These are phyloP conservation scores for Fopius arisanus DNA, from an alignment of 1,140 invertebrate genomes.

Conservation along the genomic window DNA sequence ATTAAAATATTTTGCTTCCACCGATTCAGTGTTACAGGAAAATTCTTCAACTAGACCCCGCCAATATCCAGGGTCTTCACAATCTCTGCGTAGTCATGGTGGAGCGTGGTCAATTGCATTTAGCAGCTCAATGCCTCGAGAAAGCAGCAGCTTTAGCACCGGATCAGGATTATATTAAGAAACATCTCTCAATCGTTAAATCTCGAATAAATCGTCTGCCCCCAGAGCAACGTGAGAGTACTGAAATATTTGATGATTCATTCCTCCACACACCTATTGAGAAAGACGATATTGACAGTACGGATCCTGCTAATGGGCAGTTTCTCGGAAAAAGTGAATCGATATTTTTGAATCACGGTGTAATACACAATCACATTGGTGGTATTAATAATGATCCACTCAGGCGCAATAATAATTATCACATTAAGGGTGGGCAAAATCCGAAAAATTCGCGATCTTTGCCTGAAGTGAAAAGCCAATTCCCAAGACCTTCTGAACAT, in stretches of 20 bases:
- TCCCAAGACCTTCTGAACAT: not conserved
- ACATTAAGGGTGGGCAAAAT: not conserved
- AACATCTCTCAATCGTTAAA: conserved; percentile 78
- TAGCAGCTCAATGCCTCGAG: conserved; percentile 85
- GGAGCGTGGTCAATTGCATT: conserved; percentile 83
- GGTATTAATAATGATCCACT: conserved; percentile 9
- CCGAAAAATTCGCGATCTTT: not conserved
- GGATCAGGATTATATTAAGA: conserved; percentile 84
- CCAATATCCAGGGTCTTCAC: conserved; percentile 93
- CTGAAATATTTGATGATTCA: conserved; percentile 54
- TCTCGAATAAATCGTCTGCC: conserved; percentile 68
- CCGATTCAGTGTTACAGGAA: conserved; percentile 83
- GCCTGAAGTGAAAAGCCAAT: not conserved
- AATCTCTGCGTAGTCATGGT: conserved; percentile 96
- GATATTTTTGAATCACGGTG: no score
- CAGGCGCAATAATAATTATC: not conserved
- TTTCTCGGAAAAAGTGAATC: conserved; percentile 49
- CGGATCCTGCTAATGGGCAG: conserved; percentile 39
- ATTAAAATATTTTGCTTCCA: no score
- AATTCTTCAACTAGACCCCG: conserved; percentile 86
- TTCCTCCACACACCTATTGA: conserved; percentile 43
- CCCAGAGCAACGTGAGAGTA: conserved; percentile 52
- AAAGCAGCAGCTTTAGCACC: conserved; percentile 83
- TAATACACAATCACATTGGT: conserved; percentile 50
- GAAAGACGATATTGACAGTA: conserved; percentile 28